Base-by-base conservation (phyloP, 1,140 invertebrate genomes). In the Cyrtorhinus lividipennis region DNA sequence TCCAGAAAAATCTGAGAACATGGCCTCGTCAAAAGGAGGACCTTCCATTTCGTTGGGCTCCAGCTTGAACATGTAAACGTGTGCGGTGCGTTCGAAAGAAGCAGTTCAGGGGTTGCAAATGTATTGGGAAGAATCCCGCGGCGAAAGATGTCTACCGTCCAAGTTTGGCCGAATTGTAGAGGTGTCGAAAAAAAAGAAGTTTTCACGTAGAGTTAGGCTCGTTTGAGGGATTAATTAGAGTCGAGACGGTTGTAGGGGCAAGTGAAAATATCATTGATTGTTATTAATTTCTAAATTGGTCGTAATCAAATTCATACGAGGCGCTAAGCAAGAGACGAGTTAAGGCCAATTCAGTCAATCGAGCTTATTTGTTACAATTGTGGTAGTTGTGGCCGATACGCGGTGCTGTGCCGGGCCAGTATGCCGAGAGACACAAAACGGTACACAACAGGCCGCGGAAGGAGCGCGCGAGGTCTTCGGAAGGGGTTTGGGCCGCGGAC, bases 21-120 rank as follows among this genome's bases (percentile, higher is more conserved):
- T 82, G 66, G 83, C 81, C 71, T 87, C 85, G 69, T 87, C 86
- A 74, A 86, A 88, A 25, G 80, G 78, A 56, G 79, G 79, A 68
- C 84, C 82, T 71, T 87, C 85, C 84, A 87, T 87, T 30, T 66
- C 62, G 56, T 27, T 56, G 24, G 62, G 62, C 63, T 64, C 63
- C 2, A 59, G 64, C 45, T 58, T 62, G 53, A 59, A 62, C 23
- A 62, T 58, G 46, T 30, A 44, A 48, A 22, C 56, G 15, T 25
- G 22, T 13, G 15, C 22, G 57, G 15, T 2, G 8, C 25, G 10
- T 20, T 45, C 20, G 38, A 22, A 61, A 61, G 24, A 44, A 45
- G 10, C 8, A 22, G 44, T 44, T n/a, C 30, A 45, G 23, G 26
- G 24, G 26, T 57, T 63, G 57, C 24, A 57, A 56, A 24, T 27